Base-by-base conservation (phyloP, 1,140 invertebrate species). In the Pseudoatta argentina region DNA sequence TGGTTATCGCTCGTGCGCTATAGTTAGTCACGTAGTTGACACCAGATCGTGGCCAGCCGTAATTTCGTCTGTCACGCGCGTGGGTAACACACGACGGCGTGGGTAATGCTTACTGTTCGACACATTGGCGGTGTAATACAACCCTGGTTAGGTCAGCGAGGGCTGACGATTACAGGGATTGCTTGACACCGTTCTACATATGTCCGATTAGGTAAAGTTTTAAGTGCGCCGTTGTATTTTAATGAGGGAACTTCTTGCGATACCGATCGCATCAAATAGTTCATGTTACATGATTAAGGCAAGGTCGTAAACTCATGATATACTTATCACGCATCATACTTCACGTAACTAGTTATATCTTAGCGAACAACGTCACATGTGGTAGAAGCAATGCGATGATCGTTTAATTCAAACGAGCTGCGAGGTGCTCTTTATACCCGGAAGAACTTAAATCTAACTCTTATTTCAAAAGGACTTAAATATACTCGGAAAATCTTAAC, bases 21-120 rank as follows among this genome's bases (percentile, higher is more conserved):
- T 48, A 73, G 78, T 71, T 57, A 69, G 53, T 82, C 79, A 82
- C 78, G 79, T 82, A 83, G 79, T 83, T 83, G 79, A 55, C 55
- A 86, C 59, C 75, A 82, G 86, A 51, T 88, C 83, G 69, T 66
- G 67, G 69, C 69, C 55, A 78, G 63, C 61, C 75, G 67, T 82
- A 86, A 88, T 86, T 85, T 78, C 85, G 76, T 76, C 72, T 88
- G 87, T 83, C 79, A 83, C 79, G 79, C 24, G 79, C 79, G 69
- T 21, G 48, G 64, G n/a, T 61, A 83, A 83, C 79, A 66, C 48
- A 59, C 69, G 79, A 61, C 69, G 79, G 69, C 39, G 69, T n/a
- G 57, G 24, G 55, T 55, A 73, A 83, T 75, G 79, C 79, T 83
- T 75, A 83, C 55, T 61, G 79, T 83, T 83, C 79, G 79, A 83